These are phyloP conservation scores for Pandion haliaetus DNA, from an alignment of 2,113 vertebrate species.

Conservation along the genomic window DNA sequence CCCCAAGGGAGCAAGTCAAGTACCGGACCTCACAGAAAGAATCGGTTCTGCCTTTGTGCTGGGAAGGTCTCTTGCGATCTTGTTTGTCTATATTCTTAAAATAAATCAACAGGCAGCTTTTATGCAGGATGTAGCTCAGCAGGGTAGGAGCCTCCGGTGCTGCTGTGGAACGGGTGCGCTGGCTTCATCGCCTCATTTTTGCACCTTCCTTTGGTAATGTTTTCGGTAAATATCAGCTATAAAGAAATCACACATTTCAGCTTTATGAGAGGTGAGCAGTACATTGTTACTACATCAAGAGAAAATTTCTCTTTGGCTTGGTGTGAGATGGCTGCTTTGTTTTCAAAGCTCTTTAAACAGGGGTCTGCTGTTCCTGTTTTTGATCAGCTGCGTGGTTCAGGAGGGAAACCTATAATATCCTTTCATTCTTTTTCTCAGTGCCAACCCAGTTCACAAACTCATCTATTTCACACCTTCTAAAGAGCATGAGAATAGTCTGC, in stretches of 20 bases:
- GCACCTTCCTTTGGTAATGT: neutral
- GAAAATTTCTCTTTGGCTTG: neutral
- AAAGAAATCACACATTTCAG: neutral
- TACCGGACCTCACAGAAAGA: fast-evolving
- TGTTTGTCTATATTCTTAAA: fast-evolving
- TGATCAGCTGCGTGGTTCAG: neutral
- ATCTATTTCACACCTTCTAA: conserved; percentile 34
- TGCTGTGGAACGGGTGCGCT: neutral
- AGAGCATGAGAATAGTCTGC: neutral
- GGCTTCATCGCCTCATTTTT: neutral
- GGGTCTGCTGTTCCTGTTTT: neutral
- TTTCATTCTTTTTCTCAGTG: neutral
- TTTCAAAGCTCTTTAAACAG: neutral
- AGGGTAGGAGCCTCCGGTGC: neutral
- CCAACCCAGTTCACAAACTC: neutral
- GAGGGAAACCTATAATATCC: neutral
- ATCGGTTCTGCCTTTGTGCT: neutral
- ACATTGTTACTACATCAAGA: neutral
- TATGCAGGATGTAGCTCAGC: neutral
- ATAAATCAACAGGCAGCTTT: neutral
- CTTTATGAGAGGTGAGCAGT: neutral
- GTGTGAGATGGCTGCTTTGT: neutral
- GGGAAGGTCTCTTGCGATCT: neutral
- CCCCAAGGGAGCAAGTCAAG: neutral
- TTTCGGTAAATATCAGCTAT: neutral